Evolutionary conservation across 2,888 invertebrate species (phyloP).

Genomic region (Morpho achilles): DNA sequence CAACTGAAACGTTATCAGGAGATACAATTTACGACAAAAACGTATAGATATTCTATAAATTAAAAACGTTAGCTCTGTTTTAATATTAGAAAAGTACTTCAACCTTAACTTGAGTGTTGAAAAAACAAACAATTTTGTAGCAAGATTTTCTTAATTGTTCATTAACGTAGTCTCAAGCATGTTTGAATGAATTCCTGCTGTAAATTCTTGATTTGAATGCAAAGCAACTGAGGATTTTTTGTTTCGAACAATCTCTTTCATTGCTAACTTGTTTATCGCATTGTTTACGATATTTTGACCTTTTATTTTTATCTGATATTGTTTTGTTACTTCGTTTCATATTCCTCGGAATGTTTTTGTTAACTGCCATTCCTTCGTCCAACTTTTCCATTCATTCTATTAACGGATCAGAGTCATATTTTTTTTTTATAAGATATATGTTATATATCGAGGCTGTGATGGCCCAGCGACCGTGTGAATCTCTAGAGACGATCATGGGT

Average conservation of each 20-base stretch:
- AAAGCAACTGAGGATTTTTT: constrained; percentile 40
- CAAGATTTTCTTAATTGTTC: constrained; percentile 15
- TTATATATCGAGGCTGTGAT: too few relatives aligned
- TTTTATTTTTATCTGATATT: constrained; percentile 52
- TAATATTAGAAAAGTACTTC: constrained; percentile 2
- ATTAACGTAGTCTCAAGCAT: constrained; percentile 18
- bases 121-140: constrained; percentile 5
- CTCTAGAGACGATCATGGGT: too few relatives aligned
- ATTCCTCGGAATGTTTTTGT: constrained; percentile 51
- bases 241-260: constrained; percentile 46
- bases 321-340: constrained; percentile 53
- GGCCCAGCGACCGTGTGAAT: too few relatives aligned
- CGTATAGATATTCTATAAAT: too few relatives aligned
- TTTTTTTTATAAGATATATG: too few relatives aligned
- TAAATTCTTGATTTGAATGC: constrained; percentile 41
- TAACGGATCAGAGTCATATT: too few relatives aligned
- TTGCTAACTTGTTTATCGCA: constrained; percentile 48
- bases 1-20: neutral
- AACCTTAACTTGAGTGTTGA: neutral
- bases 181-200: constrained; percentile 40
- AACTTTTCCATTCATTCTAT: neutral
- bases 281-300: constrained; percentile 54
- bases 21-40: too few relatives aligned
- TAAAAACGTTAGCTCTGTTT: too few relatives aligned
- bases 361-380: constrained; percentile 36